These are phyloP conservation scores for Cephus spinipes DNA, from an alignment of 2,888 invertebrate species.

Conservation along the genomic window DNA sequence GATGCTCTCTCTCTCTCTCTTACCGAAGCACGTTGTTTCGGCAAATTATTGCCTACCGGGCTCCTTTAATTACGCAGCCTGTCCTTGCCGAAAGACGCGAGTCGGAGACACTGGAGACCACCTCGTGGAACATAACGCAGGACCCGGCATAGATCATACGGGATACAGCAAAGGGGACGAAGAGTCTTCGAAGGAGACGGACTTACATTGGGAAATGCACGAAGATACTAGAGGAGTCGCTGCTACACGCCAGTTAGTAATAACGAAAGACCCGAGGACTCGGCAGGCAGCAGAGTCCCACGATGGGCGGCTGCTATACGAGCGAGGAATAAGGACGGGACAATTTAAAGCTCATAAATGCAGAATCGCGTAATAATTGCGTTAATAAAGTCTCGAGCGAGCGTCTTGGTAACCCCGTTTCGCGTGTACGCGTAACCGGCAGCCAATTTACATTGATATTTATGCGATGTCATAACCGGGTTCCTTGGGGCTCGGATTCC, in stretches of 20 bases:
- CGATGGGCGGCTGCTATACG: neutral
- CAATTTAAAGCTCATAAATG: slow-evolving; percentile 58
- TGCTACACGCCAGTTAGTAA: neutral
- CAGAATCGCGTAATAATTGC: slow-evolving; percentile 51
- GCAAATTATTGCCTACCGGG: neutral
- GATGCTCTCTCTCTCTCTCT: neutral
- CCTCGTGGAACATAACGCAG: no score
- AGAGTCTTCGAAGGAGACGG: neutral
- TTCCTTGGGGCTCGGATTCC: slow-evolving; percentile 59
- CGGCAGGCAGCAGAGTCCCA: neutral
- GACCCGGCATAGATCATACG: no score
- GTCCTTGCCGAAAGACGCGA: neutral
- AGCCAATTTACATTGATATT: slow-evolving; percentile 67
- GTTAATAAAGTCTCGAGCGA: slow-evolving; percentile 47
- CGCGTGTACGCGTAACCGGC: slow-evolving; percentile 24
- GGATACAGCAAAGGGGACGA: neutral
- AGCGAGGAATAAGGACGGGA: neutral
- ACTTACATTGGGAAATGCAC: neutral
- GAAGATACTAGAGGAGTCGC: no score
- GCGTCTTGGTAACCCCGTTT: slow-evolving; percentile 29
- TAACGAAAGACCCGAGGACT: neutral
- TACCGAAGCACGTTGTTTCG: neutral
- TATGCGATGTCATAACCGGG: slow-evolving; percentile 66
- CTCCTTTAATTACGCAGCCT: neutral
- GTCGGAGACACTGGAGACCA: neutral